Evolutionary conservation across 2,113 vertebrate species (phyloP).

Genomic region (Chaetodon auriga): DNA sequence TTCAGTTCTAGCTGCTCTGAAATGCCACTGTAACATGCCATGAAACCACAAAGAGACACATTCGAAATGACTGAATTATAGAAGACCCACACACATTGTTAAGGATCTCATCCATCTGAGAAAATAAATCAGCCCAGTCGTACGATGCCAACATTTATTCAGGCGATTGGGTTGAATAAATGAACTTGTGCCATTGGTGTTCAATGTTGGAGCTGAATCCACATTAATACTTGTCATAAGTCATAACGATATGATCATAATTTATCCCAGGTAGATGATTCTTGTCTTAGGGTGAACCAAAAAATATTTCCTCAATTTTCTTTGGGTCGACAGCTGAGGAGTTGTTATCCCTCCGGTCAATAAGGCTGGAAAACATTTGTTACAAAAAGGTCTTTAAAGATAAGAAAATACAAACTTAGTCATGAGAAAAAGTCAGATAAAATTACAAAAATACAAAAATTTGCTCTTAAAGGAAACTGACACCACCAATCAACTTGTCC

Average conservation of each 20-base stretch:
- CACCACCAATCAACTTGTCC: background rate
- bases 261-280: background rate
- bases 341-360: background rate
- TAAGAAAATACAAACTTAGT: background rate
- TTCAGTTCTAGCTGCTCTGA: background rate
- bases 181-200: background rate
- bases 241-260: background rate
- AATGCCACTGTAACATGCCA: conserved; percentile 9
- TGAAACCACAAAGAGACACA: conserved; percentile 9
- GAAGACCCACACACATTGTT: conserved; percentile 2
- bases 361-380: background rate
- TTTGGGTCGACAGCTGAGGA: background rate
- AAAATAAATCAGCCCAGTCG: conserved; percentile 11
- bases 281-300: background rate
- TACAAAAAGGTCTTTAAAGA: background rate
- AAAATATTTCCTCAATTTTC: background rate
- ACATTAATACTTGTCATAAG: background rate
- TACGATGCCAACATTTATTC: too few species aligned
- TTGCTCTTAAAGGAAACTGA: background rate
- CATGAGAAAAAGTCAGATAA: background rate
- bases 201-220: background rate
- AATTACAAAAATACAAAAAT: too few species aligned
- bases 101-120: background rate
- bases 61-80: background rate
- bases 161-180: too few species aligned